Evolutionary conservation across 2,797 vertebrate species (phyloP).

Genomic region (Gastrophryne carolinensis): DNA sequence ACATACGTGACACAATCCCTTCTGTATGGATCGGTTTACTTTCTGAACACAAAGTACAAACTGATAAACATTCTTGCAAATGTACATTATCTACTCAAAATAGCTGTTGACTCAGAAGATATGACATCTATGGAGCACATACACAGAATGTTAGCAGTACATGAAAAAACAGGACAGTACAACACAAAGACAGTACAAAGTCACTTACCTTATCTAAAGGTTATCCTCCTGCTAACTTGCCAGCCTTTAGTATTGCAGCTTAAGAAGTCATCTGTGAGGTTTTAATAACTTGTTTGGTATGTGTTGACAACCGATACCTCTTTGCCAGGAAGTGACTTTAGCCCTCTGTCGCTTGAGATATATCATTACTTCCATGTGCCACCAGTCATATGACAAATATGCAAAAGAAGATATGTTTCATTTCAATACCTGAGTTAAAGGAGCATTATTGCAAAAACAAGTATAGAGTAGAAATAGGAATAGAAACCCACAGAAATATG

Average conservation of each 20-base stretch:
- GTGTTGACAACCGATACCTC: conserved; percentile 43
- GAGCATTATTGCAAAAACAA: too few relatives aligned
- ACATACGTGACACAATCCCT: too few relatives aligned
- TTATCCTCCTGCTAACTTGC: conserved; percentile 19
- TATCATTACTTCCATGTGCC: conserved; percentile 15
- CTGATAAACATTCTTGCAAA: too few relatives aligned
- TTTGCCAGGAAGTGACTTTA: conserved; percentile 46
- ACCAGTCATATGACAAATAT: conserved; percentile 30
- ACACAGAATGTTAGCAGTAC: neutral
- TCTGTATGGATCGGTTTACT: too few relatives aligned
- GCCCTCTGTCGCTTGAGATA: conserved; percentile 35
- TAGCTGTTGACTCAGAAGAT: neutral
- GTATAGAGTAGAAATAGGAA: too few relatives aligned
- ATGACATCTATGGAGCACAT: too few relatives aligned
- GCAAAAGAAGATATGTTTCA: conserved; percentile 10
- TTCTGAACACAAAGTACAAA: too few relatives aligned
- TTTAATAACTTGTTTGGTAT: conserved; percentile 48
- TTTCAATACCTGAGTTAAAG: neutral
- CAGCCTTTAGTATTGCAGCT: neutral
- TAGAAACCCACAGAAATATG: too few relatives aligned
- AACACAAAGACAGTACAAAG: neutral
- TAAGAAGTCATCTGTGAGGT: conserved; percentile 18
- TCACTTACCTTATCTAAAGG: conserved; percentile 28
- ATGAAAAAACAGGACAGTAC: neutral
- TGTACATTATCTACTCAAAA: too few relatives aligned